phyloP scores from a whole-genome alignment of 2,113 vertebrate genomes.

The Colossoma macropomum region DNA sequence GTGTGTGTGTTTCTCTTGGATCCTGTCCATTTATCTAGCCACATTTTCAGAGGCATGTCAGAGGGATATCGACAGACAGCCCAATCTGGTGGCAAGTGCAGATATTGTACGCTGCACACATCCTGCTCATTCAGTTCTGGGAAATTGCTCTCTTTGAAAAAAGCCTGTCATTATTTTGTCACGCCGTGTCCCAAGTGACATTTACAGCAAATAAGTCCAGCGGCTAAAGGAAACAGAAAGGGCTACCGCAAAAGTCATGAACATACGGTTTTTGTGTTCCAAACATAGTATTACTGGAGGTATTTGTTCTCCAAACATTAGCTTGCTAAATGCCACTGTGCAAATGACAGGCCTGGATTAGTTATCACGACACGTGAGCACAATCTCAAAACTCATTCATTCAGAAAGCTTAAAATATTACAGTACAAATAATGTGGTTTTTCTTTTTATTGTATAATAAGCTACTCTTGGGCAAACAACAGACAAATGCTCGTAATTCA shows the following conservation, averaged over 20 bases:
- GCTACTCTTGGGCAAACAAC: too few relatives aligned
- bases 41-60: slow-evolving; percentile 67
- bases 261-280: neutral
- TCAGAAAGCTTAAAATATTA: neutral
- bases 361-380: neutral
- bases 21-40: slow-evolving; percentile 70
- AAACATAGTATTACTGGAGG: neutral
- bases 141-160: slow-evolving; percentile 77
- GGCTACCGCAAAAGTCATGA: slow-evolving; percentile 56
- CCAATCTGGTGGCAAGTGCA: slow-evolving; percentile 70
- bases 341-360: neutral
- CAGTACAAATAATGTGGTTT: too few relatives aligned
- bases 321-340: neutral
- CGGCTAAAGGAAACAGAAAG: slow-evolving; percentile 53
- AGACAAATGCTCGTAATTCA: too few relatives aligned
- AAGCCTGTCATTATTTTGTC: slow-evolving; percentile 80
- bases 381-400: neutral
- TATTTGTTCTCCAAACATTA: slow-evolving; percentile 5
- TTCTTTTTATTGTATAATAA: too few relatives aligned
- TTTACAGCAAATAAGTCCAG: slow-evolving; percentile 76
- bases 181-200: slow-evolving; percentile 76
- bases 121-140: slow-evolving; percentile 76
- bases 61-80: slow-evolving; percentile 70
- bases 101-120: slow-evolving; percentile 72
- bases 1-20: slow-evolving; percentile 1